Percentiles rank a stretch among this genome's conserved stretches.
phyloP scores from a whole-genome alignment of 2,113 vertebrate species.

The Poecile atricapillus region DNA sequence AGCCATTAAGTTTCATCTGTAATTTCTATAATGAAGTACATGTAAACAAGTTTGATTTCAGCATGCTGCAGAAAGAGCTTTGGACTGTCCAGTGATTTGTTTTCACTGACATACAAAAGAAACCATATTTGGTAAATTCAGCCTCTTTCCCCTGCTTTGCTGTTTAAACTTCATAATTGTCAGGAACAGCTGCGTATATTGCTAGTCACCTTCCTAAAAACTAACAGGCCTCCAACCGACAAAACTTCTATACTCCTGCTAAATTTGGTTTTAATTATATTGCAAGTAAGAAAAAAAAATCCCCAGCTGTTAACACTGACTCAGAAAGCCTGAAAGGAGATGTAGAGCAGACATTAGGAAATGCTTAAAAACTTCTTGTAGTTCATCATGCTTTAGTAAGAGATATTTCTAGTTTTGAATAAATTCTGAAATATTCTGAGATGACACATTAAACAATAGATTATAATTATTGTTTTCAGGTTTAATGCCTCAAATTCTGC shows the following conservation, averaged over 20 bases:
- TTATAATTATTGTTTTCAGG: slow-evolving; percentile 68
- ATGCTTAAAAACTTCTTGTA: slow-evolving; percentile 59
- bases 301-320: slow-evolving; percentile 70
- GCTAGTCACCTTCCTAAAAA: slow-evolving; percentile 62
- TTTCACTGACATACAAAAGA: slow-evolving; percentile 32
- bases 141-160: not conserved
- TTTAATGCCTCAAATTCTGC: slow-evolving; percentile 68
- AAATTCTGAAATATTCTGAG: slow-evolving; percentile 69
- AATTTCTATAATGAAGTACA: not conserved
- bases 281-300: slow-evolving; percentile 68
- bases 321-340: slow-evolving; percentile 69
- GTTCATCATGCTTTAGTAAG: slow-evolving; percentile 68
- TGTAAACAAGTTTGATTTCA: slow-evolving; percentile 22
- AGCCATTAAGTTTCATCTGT: not conserved
- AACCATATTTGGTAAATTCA: slow-evolving; percentile 64
- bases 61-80: not conserved
- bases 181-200: slow-evolving; percentile 52
- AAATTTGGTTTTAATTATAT: slow-evolving; percentile 82
- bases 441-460: slow-evolving; percentile 67
- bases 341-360: slow-evolving; percentile 75
- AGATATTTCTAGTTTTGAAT: slow-evolving; percentile 72
- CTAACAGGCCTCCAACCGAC: slow-evolving; percentile 51
- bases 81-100: not conserved
- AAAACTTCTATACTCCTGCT: slow-evolving; percentile 71
- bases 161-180: slow-evolving; percentile 54